Percentiles rank a stretch among this genome's conserved stretches.
phyloP scores from a whole-genome alignment of 2,113 vertebrate species.

The Neolamprologus fasciatus region DNA sequence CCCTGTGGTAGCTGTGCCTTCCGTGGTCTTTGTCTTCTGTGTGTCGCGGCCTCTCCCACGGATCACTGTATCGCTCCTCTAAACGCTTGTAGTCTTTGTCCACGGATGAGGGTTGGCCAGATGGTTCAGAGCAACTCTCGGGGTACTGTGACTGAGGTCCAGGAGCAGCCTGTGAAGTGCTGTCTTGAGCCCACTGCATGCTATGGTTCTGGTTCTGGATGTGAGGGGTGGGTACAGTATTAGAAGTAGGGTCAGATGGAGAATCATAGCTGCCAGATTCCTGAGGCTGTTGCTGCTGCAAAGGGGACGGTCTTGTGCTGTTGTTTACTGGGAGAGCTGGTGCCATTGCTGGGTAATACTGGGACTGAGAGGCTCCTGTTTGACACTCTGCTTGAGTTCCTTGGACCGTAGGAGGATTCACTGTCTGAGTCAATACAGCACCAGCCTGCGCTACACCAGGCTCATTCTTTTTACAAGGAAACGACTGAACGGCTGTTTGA shows the following conservation, averaged over 20 bases:
- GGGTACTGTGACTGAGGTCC: conserved; percentile 58
- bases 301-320: conserved; percentile 69
- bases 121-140: conserved; percentile 70
- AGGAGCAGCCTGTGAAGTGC: conserved; percentile 66
- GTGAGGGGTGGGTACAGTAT: conserved; percentile 35
- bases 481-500: conserved; percentile 38
- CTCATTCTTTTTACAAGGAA: conserved; percentile 53
- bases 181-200: conserved; percentile 71
- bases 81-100: conserved; percentile 75
- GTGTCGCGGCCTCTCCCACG: conserved; percentile 81
- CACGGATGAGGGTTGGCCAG: conserved; percentile 67
- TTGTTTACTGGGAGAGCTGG: conserved; percentile 57
- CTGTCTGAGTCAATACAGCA: conserved; percentile 41
- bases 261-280: conserved; percentile 74
- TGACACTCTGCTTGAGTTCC: conserved; percentile 59
- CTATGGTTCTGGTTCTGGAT: conserved; percentile 66
- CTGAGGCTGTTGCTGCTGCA: conserved; percentile 66
- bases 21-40: conserved; percentile 74
- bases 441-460: conserved; percentile 49
- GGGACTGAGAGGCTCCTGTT: conserved; percentile 65
- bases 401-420: conserved; percentile 62
- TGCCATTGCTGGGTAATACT: conserved; percentile 59
- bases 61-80: conserved; percentile 81
- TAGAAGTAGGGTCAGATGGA: conserved; percentile 28
- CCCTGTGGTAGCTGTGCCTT: conserved; percentile 78